Percentiles rank a stretch among this genome's conserved stretches.
These are phyloP conservation scores for Cygnus olor DNA, from an alignment of 2,797 vertebrate species.

Conservation along the genomic window DNA sequence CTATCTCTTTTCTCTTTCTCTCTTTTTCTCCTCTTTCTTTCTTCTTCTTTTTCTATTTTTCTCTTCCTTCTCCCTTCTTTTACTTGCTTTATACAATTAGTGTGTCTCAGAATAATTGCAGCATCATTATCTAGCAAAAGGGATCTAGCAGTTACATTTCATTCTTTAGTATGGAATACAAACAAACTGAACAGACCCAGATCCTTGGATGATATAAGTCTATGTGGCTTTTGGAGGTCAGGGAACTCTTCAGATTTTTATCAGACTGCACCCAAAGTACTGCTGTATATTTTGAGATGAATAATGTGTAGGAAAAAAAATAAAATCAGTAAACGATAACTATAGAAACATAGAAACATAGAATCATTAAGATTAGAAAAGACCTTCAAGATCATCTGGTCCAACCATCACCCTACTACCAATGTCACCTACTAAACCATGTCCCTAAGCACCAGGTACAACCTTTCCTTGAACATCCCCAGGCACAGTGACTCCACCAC, in stretches of 20 bases:
- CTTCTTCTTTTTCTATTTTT: accelerated
- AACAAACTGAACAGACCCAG: neutral
- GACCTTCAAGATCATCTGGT: no score
- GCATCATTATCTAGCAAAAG: neutral
- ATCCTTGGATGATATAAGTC: neutral
- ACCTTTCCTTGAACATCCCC: no score
- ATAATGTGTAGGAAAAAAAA: neutral
- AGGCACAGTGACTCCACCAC: no score
- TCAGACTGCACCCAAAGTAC: neutral
- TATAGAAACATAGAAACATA: no score
- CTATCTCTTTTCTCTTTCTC: neutral
- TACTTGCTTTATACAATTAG: neutral
- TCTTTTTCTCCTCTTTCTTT: neutral
- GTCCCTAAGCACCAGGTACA: no score
- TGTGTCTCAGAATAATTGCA: neutral
- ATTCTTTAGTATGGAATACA: neutral
- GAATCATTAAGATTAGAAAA: no score
- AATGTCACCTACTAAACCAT: no score
- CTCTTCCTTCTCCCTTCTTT: neutral
- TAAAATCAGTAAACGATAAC: neutral
- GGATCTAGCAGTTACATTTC: neutral
- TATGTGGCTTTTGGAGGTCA: neutral
- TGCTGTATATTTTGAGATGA: neutral
- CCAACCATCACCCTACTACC: no score
- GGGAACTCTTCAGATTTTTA: neutral